These are phyloP conservation scores for Globodera rostochiensis DNA, from an alignment of 1,140 invertebrate genomes.

Conservation along the genomic window DNA sequence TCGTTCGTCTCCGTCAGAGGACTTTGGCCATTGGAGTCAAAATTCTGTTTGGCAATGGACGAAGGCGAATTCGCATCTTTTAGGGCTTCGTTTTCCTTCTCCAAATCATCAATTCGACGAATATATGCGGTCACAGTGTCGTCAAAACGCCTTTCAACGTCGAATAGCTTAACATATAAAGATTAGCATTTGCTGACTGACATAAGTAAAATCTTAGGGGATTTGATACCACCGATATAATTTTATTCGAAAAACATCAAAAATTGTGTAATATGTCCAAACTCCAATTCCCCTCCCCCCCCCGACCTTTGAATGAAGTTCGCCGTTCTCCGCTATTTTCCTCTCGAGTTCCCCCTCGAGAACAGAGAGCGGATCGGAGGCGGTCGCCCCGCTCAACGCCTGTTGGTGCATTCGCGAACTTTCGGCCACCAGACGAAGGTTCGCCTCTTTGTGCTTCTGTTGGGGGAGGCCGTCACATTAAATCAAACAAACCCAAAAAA, in stretches of 20 bases:
- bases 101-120: conserved; percentile 39
- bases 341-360: conserved; percentile 53
- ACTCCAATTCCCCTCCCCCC: neutral
- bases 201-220: neutral
- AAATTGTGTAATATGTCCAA: too few relatives aligned
- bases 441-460: conserved; percentile 56
- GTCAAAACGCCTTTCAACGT: conserved; percentile 48
- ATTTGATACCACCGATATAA: neutral
- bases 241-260: too few relatives aligned
- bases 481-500: neutral
- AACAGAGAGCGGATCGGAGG: conserved; percentile 35
- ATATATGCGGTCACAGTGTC: conserved; percentile 30
- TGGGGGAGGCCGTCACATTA: neutral
- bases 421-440: conserved; percentile 50
- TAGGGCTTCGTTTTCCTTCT: conserved; percentile 36
- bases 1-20: neutral
- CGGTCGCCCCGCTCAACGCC: conserved; percentile 9
- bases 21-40: neutral
- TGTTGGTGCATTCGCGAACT: conserved; percentile 29
- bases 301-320: conserved; percentile 46
- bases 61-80: neutral
- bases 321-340: conserved; percentile 48
- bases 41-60: neutral
- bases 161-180: conserved; percentile 38
- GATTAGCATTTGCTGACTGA: conserved; percentile 3